Base-by-base conservation (phyloP, 1,140 invertebrate species). In the Drosophila nasuta region DNA sequence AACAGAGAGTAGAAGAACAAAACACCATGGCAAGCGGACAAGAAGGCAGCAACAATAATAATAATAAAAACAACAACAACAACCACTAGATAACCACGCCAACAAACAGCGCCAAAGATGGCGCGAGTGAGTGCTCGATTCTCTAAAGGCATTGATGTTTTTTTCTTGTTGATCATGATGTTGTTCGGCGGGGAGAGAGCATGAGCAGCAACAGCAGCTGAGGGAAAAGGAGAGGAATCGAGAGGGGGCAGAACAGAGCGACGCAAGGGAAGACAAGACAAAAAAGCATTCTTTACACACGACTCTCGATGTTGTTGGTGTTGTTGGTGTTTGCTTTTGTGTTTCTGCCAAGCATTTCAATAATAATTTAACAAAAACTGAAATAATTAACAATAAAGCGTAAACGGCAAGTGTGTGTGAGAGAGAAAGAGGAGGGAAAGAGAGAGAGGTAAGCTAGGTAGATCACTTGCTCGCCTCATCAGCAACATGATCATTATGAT, bases 311-410 rank as follows among this genome's bases (percentile, higher is more conserved):
- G 57, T 51, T 43, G 60, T 15, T 54, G 13, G 13, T 13, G 59
- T 51, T 52, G 58, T 15, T 51, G 63, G 13, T 60, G 45, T 62
- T 63, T 72, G 62, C 20, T 62, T 59, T 58, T 75, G 73, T 59
- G 66, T 59, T 64, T 81, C 71, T 64, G 67, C 79, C 76, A 88
- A 85, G 82, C 81, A 85, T 89, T 88, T 88, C 63, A 89, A 88
- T 89, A 74, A 77, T 77, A 76, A 85, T 88, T 81, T 79, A 89
- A 81, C 85, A 88, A 87, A 80, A 89, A 83, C 77, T 79, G 67
- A 89, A 89, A 89, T 89, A 88, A 89, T 89, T 89, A 88, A 85
- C 83, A 88, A 88, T 60, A 72, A 73, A 75, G 75, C 77, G 79
- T 75, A 57, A 65, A 67, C 71, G 49, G 10, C 10, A 28, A 33